Evolutionary conservation across 2,113 vertebrate species (phyloP), one percentile per base, ranked within the genome.

Genomic region (Astatoreochromis straeleni): DNA sequence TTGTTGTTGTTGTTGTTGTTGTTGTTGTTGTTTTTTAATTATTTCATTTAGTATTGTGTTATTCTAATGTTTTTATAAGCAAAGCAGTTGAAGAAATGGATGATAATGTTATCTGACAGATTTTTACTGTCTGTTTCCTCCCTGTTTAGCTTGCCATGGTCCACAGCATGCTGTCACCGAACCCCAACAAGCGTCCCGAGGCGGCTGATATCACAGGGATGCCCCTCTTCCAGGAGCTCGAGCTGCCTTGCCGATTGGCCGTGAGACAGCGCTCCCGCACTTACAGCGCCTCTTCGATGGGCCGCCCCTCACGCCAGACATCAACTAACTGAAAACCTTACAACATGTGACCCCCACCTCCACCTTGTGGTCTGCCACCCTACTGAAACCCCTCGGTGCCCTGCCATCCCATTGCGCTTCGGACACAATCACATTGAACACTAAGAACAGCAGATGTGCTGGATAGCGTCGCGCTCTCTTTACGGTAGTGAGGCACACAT

Each of bases 211-310:
- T 99, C 95, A 98, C 97, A 3, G 97, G 98, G 92, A 97, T 96
- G 1, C 93, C 98, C 13, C 93, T 99, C 13, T 98, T 99, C 96
- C 97, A 98, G 92, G 97, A 98, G 86, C 93, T 99, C 90, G 98
- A 99, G 91, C 88, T 98, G 57, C 97, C 98, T 2, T 97, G 96
- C 84, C 97, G 97, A 78, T 94, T 96, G 21, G 95, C 97, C 49
- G 85, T 98, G 68, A 95, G 98, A 87, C 99, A 99, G 95, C 97
- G 98, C 79, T 98, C 98, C 51, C 97, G 98, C 91, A 99, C 98
- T 55, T 95, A 98, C 96, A 99, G 99, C 86, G 96, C 97, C 13
- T 98, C 98, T 1, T 98, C 98, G 4, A 97, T 97, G 85, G 96
- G 97, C 6, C 98, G 98, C 3, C 97, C 97, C 10, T 92, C 96